Evolutionary conservation across 2,888 invertebrate species (phyloP).

Genomic region (Phragmatobia fuliginosa): DNA sequence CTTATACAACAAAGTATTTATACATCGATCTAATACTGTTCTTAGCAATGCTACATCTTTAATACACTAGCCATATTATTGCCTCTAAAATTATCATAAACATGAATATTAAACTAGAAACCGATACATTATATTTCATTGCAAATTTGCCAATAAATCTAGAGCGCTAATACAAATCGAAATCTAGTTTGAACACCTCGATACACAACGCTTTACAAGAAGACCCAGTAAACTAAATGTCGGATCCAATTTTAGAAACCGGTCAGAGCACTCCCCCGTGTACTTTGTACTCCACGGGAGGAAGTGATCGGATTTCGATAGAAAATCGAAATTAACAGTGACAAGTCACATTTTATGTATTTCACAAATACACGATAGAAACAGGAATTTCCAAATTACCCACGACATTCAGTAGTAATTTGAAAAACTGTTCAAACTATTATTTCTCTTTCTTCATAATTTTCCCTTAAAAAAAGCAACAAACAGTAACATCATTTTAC

Average conservation of each 20-base stretch:
- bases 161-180: conserved; percentile 6
- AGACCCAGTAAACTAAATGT: conserved; percentile 68
- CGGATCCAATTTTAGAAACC: conserved; percentile 75
- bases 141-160: conserved; percentile 1
- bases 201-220: conserved; percentile 38
- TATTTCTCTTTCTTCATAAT: too few relatives aligned
- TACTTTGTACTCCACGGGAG: conserved; percentile 48
- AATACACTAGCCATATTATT: neutral
- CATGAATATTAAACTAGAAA: neutral
- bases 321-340: conserved; percentile 34
- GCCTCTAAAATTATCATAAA: neutral
- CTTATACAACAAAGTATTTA: too few relatives aligned
- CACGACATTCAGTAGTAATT: neutral
- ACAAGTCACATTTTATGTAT: conserved; percentile 17
- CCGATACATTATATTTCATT: neutral
- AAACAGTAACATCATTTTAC: too few relatives aligned
- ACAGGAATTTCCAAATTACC: neutral
- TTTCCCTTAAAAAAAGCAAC: too few relatives aligned
- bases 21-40: neutral
- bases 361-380: neutral
- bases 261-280: conserved; percentile 64
- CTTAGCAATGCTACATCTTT: neutral
- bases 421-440: neutral
- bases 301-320: conserved; percentile 48
- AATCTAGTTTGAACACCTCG: conserved; percentile 14